Base-by-base conservation (phyloP, 1,140 invertebrate species). In the Aphis craccivora region DNA sequence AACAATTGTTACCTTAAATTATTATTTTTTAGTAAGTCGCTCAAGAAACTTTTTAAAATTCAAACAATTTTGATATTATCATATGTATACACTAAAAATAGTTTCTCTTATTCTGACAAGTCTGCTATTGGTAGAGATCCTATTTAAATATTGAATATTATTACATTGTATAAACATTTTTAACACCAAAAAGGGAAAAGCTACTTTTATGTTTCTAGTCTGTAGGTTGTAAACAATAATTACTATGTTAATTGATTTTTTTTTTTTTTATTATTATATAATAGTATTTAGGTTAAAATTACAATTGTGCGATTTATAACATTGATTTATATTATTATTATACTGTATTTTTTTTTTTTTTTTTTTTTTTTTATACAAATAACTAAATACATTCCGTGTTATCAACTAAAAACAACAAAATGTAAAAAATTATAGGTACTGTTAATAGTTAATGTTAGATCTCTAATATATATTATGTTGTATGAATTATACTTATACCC, bases 191-290 rank as follows among this genome's bases (percentile, higher is more conserved):
- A 20, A 89, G 9, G 35, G 67, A 25, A n/a, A 51, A 92, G 9
- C 91, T 83, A 53, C 48, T 43, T 86, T 86, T 43, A 84, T 40
- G 91, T 93, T 53, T 93, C 91, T 93, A 93, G 91, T 93, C 91
- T 51, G 60, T 93, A 93, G 91, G 81, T 86, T 93, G 76, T 93
- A 84, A 93, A 84, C n/a, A 25, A 84, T 51, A 53, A 51, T 83
- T 92, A 40, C 7, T 84, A 83, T 83, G 43, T 83, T 92, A 67
- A 60, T 92, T n/a, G 43, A 51, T 40, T n/a, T 45, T 76, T 67
- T 40, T 30, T 45, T 76, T 67, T 83, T 93, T 35, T 86, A 93
- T 76, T 76, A 83, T 81, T 67, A 76, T 76, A 76, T 76, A 20
- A 67, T 43, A 60, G 37, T 11, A 67, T 67, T 90, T 43, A 43